phyloP scores from a whole-genome alignment of 2,888 invertebrate genomes.

The Rapana venosa region DNA sequence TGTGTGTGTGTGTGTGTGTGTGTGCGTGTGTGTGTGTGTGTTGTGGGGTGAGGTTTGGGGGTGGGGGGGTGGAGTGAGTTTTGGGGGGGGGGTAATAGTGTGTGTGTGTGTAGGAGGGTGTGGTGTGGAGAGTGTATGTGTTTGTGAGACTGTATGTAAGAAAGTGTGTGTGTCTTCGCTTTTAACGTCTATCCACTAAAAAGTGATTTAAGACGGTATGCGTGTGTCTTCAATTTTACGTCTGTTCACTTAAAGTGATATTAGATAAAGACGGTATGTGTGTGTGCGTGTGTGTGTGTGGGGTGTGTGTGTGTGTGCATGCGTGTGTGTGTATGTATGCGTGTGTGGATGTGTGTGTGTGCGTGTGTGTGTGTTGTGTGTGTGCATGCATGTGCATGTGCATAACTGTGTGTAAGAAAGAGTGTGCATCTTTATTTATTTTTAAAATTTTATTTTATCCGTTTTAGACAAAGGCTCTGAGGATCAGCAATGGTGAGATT shows the following conservation, averaged over 20 bases:
- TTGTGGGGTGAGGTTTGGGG: not conserved
- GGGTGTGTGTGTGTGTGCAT: not conserved
- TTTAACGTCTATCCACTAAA: no score
- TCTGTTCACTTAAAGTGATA: no score
- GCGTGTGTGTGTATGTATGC: not conserved
- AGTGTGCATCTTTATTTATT: not conserved
- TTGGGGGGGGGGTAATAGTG: not conserved
- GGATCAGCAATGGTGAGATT: no score
- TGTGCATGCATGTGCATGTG: not conserved
- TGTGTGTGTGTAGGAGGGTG: not conserved
- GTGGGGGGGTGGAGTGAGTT: not conserved
- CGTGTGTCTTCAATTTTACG: no score
- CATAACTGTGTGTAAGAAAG: not conserved
- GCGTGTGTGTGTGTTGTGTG: not conserved
- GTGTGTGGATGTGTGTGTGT: not conserved
- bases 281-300: slow-evolving; percentile 14
- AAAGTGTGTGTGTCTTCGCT: not conserved
- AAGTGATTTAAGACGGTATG: no score
- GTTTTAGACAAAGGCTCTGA: no score
- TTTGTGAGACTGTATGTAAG: not conserved
- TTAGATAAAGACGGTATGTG: no score
- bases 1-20: slow-evolving; percentile 22
- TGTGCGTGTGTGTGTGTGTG: not conserved
- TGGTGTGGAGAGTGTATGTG: not conserved
- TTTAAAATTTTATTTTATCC: no score